Evolutionary conservation across 1,140 invertebrate species (phyloP), one percentile per base, ranked within the genome.

Genomic region (Scaptomyza pallida): DNA sequence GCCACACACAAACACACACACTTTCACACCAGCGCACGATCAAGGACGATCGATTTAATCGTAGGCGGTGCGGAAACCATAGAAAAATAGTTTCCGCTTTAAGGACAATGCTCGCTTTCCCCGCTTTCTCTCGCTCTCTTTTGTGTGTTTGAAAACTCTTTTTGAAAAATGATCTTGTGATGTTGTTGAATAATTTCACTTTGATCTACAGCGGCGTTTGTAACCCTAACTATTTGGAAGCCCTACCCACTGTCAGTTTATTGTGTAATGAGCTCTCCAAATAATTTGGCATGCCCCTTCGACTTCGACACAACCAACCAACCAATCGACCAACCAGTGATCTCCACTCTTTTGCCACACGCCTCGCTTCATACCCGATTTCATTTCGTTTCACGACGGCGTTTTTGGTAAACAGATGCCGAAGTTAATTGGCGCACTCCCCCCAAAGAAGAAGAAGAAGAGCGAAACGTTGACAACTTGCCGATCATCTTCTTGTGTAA

Each of bases 221-320:
- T 30, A 30, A 26, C 13, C 45, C 45, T 12, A 26, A 12, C 23
- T 26, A 6, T 26, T 26, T 5, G 5, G 5, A 26, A 57, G 56
- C 47, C 10, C 43, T 35, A 17, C 55, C 51, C 37, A 54, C 57
- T 78, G 68, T 67, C 72, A 57, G 40, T 71, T 68, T 79, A 76
- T 88, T 89, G 82, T 89, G 86, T 89, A 89, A 89, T 88, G 82
- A 90, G 75, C 78, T 65, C 81, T 83, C 78, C 68, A 89, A 90
- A 88, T 83, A 90, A 83, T 89, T 88, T 86, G 81, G 72, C 70
- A 86, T 67, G 78, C 72, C 54, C 54, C 40, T 30, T 30, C 26
- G 26, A 30, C 6, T 30, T 9, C n/a, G 6, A 30, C 8, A 30
- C 23, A 4, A 26, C 26, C 47, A 16, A 19, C 44, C 17, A 33